Conservation (phyloP, 2,888 invertebrate species). For the Leptogaster cylindrica region DNA sequence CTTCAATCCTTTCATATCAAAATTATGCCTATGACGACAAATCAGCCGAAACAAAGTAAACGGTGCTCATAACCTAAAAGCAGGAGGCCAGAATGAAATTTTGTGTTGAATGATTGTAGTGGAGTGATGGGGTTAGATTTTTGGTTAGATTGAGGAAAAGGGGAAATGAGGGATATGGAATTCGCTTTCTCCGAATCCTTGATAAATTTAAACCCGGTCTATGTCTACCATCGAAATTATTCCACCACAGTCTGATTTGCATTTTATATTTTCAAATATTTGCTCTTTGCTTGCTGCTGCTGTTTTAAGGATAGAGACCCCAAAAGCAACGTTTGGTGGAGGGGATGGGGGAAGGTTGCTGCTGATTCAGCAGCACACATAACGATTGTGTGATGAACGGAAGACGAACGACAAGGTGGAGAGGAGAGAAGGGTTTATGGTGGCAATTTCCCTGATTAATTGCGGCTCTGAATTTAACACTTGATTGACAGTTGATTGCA, state of each 20-base stretch:
- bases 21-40: constrained; percentile 14
- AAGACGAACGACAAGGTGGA: neutral
- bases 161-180: too few relatives aligned
- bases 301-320: constrained; percentile 18
- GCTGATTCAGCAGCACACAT: too few relatives aligned
- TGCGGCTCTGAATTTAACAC: constrained; percentile 15
- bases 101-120: too few relatives aligned
- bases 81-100: neutral
- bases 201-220: constrained; percentile 9
- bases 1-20: too few relatives aligned
- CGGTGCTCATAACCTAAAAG: neutral
- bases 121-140: too few relatives aligned
- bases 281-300: constrained; percentile 18
- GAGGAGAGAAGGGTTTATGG: neutral
- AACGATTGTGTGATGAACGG: too few relatives aligned
- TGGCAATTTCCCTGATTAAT: constrained; percentile 11
- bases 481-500: constrained; percentile 10
- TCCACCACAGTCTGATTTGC: constrained; percentile 17
- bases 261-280: constrained; percentile 35
- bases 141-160: too few relatives aligned
- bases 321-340: neutral
- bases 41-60: constrained; percentile 13
- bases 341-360: neutral
- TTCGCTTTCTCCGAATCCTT: too few relatives aligned
- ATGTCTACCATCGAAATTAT: constrained; percentile 8